These are phyloP conservation scores for Plagodis dolabraria DNA, from an alignment of 2,888 invertebrate genomes.

Conservation along the genomic window DNA sequence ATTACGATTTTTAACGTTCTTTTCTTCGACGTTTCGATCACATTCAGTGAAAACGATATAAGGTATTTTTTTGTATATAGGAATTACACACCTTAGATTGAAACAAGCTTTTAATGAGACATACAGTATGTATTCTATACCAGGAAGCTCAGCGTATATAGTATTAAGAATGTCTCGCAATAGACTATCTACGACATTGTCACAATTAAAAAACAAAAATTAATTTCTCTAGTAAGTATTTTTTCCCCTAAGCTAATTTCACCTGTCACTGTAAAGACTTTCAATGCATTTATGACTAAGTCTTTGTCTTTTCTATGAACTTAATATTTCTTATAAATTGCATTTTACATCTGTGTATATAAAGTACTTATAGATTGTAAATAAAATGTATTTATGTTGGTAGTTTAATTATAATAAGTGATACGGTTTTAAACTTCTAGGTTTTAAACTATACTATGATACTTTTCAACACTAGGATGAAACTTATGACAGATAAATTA, in stretches of 20 bases:
- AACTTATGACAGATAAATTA: too few species aligned
- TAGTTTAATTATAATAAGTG: slow-evolving; percentile 32
- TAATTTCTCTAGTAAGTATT: slow-evolving; percentile 5
- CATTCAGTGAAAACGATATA: too few species aligned
- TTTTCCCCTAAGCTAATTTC: slow-evolving; percentile 17
- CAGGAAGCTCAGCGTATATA: too few species aligned
- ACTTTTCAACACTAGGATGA: too few species aligned
- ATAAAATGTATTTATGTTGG: slow-evolving; percentile 62
- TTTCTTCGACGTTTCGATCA: too few species aligned
- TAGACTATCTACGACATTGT: neutral
- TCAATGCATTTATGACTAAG: slow-evolving; percentile 33
- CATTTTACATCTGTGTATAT: slow-evolving; percentile 64
- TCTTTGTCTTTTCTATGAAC: slow-evolving; percentile 31
- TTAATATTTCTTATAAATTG: slow-evolving; percentile 30
- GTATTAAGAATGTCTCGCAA: too few species aligned
- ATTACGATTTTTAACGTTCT: too few species aligned
- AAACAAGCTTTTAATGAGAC: too few species aligned
- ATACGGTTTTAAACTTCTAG: slow-evolving; percentile 5
- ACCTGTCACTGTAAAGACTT: slow-evolving; percentile 33
- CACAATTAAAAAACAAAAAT: slow-evolving; percentile 4
- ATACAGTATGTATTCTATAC: too few species aligned
- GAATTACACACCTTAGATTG: too few species aligned
- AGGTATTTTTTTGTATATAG: too few species aligned
- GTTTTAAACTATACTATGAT: neutral
- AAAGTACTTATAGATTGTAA: slow-evolving; percentile 67